phyloP scores from a whole-genome alignment of 2,113 vertebrate species.

The Notarius quadriscutis region DNA sequence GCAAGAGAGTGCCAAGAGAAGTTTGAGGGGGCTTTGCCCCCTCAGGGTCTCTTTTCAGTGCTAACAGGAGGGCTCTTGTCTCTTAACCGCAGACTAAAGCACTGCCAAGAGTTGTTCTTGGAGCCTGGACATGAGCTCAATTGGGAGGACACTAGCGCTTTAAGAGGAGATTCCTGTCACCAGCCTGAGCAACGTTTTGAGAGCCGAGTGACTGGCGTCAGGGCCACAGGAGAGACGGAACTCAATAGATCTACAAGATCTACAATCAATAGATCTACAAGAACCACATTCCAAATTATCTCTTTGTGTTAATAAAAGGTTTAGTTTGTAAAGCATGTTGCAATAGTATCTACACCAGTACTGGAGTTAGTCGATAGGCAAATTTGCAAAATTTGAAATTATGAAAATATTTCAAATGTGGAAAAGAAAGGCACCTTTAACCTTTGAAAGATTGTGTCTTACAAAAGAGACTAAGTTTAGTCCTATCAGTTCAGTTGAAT shows the following conservation, averaged over 20 bases:
- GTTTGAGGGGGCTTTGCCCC: slow-evolving; percentile 36
- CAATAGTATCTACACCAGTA: neutral
- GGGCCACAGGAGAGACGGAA: slow-evolving; percentile 7
- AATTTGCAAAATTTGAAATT: neutral
- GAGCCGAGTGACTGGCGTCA: slow-evolving; percentile 46
- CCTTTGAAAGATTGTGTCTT: neutral
- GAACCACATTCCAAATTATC: neutral
- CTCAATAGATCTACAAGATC: neutral
- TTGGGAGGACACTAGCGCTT: slow-evolving; percentile 45
- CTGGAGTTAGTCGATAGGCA: neutral
- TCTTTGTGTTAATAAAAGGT: neutral
- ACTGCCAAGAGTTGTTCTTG: slow-evolving; percentile 57
- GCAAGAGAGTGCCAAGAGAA: slow-evolving; percentile 45
- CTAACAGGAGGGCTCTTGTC: slow-evolving; percentile 52
- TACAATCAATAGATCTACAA: neutral
- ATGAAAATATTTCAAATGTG: neutral
- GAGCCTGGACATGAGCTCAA: slow-evolving; percentile 28
- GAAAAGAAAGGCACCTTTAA: neutral
- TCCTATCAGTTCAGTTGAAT: neutral
- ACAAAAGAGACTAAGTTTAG: neutral
- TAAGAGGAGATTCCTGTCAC: slow-evolving; percentile 45
- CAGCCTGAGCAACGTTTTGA: slow-evolving; percentile 40
- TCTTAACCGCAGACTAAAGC: slow-evolving; percentile 41
- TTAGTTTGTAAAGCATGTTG: neutral
- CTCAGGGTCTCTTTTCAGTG: slow-evolving; percentile 44